phyloP scores from a whole-genome alignment of 2,888 invertebrate species.

The Epirrhoe tristata region DNA sequence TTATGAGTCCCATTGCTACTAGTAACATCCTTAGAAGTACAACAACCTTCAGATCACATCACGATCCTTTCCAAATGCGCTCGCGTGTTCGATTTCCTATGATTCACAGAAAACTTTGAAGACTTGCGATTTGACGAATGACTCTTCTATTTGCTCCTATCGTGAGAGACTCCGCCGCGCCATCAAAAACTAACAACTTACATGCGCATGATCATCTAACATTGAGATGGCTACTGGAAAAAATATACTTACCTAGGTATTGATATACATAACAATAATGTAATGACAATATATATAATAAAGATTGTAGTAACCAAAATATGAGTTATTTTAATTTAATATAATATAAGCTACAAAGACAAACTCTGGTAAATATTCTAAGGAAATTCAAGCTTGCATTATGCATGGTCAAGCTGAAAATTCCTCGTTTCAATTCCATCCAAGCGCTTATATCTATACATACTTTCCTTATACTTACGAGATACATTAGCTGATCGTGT shows the following conservation, averaged over 20 bases:
- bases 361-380: neutral
- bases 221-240: no score
- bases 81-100: conserved; percentile 21
- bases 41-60: conserved; percentile 18
- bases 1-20: neutral
- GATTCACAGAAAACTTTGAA: conserved; percentile 11
- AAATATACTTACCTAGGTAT: no score
- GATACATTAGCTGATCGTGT: neutral
- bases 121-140: neutral
- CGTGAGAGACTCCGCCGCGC: neutral
- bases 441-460: neutral
- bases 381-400: neutral
- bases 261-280: no score
- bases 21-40: conserved; percentile 10
- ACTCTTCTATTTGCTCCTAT: neutral
- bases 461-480: neutral
- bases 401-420: neutral
- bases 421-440: neutral
- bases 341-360: neutral
- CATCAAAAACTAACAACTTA: no score
- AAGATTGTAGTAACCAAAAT: no score
- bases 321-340: neutral
- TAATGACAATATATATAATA: no score
- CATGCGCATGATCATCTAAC: no score
- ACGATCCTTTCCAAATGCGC: conserved; percentile 20